These are phyloP conservation scores for Folsomia manolachei DNA, from an alignment of 2,888 invertebrate species.

Conservation along the genomic window DNA sequence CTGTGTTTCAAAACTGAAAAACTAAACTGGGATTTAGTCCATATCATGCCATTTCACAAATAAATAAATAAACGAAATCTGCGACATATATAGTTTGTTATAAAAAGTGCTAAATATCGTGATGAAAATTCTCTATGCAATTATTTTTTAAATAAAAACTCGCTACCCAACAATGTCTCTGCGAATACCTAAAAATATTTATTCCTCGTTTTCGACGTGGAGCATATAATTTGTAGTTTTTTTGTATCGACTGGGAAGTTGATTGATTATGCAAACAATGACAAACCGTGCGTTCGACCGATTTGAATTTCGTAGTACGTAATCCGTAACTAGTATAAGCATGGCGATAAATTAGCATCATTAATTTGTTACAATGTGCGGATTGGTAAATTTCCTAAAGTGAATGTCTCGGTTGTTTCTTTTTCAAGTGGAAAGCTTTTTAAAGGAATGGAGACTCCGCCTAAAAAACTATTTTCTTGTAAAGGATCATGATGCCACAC, in stretches of 20 bases:
- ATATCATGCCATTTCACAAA: neutral
- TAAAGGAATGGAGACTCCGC: conserved; percentile 81
- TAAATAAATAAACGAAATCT: neutral
- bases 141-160: neutral
- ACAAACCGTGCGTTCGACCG: too few relatives aligned
- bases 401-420: conserved; percentile 84
- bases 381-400: conserved; percentile 59
- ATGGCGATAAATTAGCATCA: neutral
- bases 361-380: neutral
- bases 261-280: too few relatives aligned
- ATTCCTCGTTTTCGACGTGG: neutral
- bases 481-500: conserved; percentile 92
- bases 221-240: neutral
- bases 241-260: neutral
- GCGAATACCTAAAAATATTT: neutral
- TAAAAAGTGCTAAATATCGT: neutral
- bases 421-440: conserved; percentile 68
- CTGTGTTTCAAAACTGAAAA: neutral
- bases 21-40: neutral
- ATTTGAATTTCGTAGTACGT: too few relatives aligned
- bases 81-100: neutral
- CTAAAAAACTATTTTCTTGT: conserved; percentile 91
- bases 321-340: neutral
- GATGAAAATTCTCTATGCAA: neutral
- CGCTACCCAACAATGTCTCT: neutral